These are phyloP conservation scores for Gobio occitaniae DNA, from an alignment of 2,797 vertebrate species.

Conservation along the genomic window DNA sequence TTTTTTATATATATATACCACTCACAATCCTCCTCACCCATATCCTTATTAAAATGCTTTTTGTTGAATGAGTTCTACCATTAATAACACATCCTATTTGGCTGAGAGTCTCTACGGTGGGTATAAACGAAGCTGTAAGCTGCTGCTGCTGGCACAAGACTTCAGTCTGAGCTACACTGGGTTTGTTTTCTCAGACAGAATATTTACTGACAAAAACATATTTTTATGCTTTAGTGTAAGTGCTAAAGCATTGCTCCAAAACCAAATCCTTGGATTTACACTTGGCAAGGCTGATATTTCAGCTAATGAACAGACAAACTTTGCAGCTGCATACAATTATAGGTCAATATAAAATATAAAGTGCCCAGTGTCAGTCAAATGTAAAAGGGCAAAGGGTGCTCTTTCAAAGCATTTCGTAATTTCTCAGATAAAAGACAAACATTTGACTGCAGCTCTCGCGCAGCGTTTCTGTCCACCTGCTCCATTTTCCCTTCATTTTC, in stretches of 20 bases:
- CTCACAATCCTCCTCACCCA: slow-evolving; percentile 23
- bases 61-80: background rate
- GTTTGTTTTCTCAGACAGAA: background rate
- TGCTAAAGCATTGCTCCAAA: background rate
- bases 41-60: slow-evolving; percentile 25
- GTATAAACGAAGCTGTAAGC: slow-evolving; percentile 16
- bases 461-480: slow-evolving; percentile 39
- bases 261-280: background rate
- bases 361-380: slow-evolving; percentile 18
- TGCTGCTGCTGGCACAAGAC: background rate
- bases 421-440: background rate
- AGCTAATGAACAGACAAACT: background rate
- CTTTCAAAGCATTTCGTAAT: slow-evolving; percentile 12
- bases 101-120: slow-evolving; percentile 15
- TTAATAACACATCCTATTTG: slow-evolving; percentile 40
- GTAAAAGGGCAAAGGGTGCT: background rate
- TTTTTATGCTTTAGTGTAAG: background rate
- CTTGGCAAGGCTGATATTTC: background rate
- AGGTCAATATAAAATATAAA: background rate
- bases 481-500: slow-evolving; percentile 27
- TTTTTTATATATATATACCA: background rate
- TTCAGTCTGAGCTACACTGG: background rate
- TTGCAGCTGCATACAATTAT: background rate
- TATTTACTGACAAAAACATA: background rate
- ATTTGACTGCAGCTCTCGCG: slow-evolving; percentile 28